phyloP scores from a whole-genome alignment of 2,888 invertebrate genomes.

The Arenicola marina region DNA sequence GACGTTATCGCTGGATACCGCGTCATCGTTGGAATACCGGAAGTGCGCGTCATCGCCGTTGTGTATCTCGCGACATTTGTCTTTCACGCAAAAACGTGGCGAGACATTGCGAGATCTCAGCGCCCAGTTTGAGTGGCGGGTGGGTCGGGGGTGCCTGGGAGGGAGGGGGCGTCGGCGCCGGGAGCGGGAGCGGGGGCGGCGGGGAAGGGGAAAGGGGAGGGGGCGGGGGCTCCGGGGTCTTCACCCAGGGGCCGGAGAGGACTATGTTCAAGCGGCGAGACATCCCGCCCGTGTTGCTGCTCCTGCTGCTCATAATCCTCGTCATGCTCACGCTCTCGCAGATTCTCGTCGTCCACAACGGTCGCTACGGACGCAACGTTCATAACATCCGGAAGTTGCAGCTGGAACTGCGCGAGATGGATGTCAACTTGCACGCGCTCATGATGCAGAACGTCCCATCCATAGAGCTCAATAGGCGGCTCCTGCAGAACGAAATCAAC shows the following conservation, averaged over 20 bases:
- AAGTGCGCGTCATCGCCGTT: too few relatives aligned
- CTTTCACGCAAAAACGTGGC: too few relatives aligned
- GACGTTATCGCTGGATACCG: too few relatives aligned
- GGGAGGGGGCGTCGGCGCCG: too few relatives aligned
- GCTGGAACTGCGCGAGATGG: conserved; percentile 34
- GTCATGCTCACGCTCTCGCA: conserved; percentile 39
- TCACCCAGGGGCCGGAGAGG: too few relatives aligned
- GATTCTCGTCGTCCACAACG: conserved; percentile 38
- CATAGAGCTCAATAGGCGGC: conserved; percentile 30
- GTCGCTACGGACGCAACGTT: conserved; percentile 26
- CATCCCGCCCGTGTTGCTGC: conserved; percentile 35
- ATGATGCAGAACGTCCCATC: conserved; percentile 35
- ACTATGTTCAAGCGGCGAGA: conserved; percentile 36
- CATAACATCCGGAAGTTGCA: conserved; percentile 33
- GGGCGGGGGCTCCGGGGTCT: background rate
- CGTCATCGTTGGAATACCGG: too few relatives aligned
- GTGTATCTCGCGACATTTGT: too few relatives aligned
- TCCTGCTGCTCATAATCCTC: conserved; percentile 35
- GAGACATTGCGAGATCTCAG: too few relatives aligned
- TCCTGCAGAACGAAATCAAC: conserved; percentile 33
- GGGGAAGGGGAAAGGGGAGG: background rate
- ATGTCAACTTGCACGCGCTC: conserved; percentile 32
- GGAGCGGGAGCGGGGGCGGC: background rate
- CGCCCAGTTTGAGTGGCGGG: too few relatives aligned
- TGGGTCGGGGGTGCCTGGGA: too few relatives aligned